A percentile compares a stretch with the other conserved stretches of the same genome.
Conservation (phyloP, 1,140 invertebrate species). For the Scaptomyza montana region DNA sequence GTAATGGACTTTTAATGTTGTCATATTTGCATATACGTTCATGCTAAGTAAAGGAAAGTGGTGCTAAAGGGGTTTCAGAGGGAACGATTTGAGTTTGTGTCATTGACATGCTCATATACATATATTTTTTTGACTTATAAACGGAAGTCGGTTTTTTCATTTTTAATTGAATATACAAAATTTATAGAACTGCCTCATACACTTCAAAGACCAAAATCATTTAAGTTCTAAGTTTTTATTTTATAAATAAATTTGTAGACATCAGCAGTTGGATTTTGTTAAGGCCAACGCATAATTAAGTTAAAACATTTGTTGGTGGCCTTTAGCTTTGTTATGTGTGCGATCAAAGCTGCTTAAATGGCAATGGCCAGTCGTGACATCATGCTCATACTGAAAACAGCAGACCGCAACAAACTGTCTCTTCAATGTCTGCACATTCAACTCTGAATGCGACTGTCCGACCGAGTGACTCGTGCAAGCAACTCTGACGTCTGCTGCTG, state of each 20-base stretch:
- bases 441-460: slow-evolving; percentile 27
- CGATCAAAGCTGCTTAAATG: not conserved
- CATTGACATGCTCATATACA: no score
- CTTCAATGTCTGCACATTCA: slow-evolving; percentile 31
- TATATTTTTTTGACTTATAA: no score
- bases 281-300: not conserved
- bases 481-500: slow-evolving; percentile 30
- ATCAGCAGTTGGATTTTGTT: no score
- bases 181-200: no score
- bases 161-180: no score
- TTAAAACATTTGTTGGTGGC: no score
- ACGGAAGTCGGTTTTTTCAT: no score
- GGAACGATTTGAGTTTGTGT: no score
- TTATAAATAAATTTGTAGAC: no score
- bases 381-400: not conserved
- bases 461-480: slow-evolving; percentile 30
- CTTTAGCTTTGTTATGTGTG: not conserved
- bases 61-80: not conserved
- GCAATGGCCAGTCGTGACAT: not conserved
- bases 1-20: slow-evolving; percentile 75
- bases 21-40: slow-evolving; percentile 42
- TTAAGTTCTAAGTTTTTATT: no score
- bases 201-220: no score
- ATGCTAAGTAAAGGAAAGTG: slow-evolving; percentile 1
- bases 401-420: slow-evolving; percentile 29